Conservation (phyloP, 2,113 vertebrate genomes). For the Pterophyllum scalare region DNA sequence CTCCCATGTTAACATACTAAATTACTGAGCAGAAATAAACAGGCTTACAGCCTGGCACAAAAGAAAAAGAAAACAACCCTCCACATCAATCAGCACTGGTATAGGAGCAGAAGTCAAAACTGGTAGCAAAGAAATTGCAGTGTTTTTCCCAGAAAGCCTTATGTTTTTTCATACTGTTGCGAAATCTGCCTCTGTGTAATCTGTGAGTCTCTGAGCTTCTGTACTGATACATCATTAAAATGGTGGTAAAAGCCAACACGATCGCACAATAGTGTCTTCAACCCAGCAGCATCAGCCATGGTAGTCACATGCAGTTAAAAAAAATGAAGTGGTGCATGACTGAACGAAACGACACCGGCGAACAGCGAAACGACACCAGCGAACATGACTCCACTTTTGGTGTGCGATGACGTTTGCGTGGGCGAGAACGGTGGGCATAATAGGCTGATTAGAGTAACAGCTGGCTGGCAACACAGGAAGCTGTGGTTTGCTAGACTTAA, state of each 20-base stretch:
- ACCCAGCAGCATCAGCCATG: background rate
- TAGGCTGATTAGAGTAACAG: background rate
- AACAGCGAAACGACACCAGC: no score
- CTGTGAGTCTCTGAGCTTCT: no score
- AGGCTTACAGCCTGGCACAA: background rate
- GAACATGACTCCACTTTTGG: background rate
- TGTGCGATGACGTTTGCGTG: background rate
- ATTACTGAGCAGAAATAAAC: background rate
- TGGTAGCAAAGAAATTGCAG: background rate
- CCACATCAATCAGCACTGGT: background rate
- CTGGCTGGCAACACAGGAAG: background rate
- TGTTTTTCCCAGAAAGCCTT: background rate
- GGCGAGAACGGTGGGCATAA: background rate
- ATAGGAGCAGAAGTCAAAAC: background rate
- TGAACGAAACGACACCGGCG: background rate
- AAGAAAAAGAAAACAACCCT: background rate
- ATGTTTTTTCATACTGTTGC: slow-evolving; percentile 2
- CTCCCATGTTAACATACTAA: background rate
- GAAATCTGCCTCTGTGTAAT: background rate
- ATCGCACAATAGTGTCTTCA: no score
- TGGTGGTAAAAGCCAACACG: no score
- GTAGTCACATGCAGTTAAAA: no score
- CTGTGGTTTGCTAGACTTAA: background rate
- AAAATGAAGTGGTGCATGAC: background rate
- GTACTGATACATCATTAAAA: no score